These are phyloP conservation scores for Otis tarda DNA, from an alignment of 2,113 vertebrate genomes.

Conservation along the genomic window DNA sequence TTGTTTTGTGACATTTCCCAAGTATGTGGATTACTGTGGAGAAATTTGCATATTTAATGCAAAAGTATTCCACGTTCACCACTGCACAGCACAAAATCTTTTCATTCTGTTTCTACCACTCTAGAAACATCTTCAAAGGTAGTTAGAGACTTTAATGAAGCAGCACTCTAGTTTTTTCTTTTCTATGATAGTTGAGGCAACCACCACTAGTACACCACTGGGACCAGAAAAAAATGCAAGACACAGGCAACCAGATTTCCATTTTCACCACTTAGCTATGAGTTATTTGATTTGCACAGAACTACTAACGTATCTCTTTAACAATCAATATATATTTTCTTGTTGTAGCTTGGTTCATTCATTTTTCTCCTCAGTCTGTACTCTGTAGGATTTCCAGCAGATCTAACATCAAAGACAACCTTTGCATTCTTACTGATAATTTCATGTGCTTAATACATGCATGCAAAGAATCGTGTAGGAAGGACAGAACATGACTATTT, in stretches of 20 bases:
- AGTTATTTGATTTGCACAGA: background rate
- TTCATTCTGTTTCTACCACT: background rate
- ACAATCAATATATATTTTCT: background rate
- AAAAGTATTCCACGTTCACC: accelerated
- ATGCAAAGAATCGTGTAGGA: background rate
- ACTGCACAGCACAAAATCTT: background rate
- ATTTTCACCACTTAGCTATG: background rate
- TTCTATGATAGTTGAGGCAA: background rate
- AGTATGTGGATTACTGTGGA: background rate
- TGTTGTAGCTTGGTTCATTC: background rate
- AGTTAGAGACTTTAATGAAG: background rate
- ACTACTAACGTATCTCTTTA: background rate
- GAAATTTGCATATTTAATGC: background rate
- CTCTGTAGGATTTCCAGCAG: background rate
- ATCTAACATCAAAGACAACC: background rate
- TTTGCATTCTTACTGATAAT: background rate
- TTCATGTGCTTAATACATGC: background rate
- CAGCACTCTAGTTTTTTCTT: accelerated
- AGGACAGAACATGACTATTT: background rate
- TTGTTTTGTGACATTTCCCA: background rate
- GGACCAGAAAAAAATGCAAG: background rate
- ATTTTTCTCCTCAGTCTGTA: background rate
- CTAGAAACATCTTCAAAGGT: background rate
- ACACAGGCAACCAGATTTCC: background rate
- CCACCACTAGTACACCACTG: background rate